Conservation (phyloP, 2,888 invertebrate species). For the Pharmacophagus antenor region DNA sequence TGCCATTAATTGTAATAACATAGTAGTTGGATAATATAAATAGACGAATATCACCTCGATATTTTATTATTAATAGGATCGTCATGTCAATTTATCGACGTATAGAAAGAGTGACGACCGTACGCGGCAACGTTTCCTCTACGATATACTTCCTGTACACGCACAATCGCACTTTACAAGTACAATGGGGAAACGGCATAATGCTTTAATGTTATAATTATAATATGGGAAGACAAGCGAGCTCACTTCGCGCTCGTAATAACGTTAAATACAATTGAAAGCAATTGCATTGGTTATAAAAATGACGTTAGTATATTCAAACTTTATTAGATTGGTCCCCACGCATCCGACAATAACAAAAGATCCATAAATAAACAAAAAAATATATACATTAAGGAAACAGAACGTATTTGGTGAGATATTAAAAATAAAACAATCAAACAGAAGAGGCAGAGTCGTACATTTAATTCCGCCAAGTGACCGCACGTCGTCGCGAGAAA, state of each 20-base stretch:
- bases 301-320: too few species aligned
- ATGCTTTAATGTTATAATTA: constrained; percentile 14
- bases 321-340: too few species aligned
- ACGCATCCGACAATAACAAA: too few species aligned
- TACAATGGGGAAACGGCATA: constrained; percentile 38
- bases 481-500: constrained; percentile 49
- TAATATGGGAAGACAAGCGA: neutral
- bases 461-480: constrained; percentile 38
- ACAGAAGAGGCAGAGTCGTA: neutral
- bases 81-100: neutral
- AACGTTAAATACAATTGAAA: neutral
- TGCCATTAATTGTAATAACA: too few species aligned
- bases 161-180: constrained; percentile 47
- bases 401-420: too few species aligned
- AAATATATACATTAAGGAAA: too few species aligned
- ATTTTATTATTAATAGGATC: neutral
- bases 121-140: constrained; percentile 31
- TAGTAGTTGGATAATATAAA: too few species aligned
- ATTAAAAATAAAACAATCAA: neutral
- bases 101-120: neutral
- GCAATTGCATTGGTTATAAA: too few species aligned
- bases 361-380: too few species aligned
- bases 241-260: neutral
- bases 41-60: neutral
- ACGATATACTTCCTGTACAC: constrained; percentile 46